Base-by-base conservation (phyloP, 2,797 vertebrate genomes). In the Tympanoctomys barrerae region DNA sequence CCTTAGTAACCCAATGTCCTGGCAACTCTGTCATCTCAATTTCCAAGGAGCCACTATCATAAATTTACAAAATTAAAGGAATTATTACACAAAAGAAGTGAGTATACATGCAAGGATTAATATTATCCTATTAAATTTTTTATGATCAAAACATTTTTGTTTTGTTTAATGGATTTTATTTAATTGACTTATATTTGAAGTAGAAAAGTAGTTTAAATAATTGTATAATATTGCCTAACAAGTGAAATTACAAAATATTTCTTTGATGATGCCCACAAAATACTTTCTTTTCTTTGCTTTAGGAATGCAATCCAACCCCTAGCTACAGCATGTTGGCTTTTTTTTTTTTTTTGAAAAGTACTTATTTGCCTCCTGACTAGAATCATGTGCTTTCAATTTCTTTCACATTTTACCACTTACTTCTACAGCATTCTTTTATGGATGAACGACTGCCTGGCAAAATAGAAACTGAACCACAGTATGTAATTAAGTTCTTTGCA, bases 401-500 rank as follows among this genome's bases (percentile, higher is more conserved):
- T 96, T 97, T 86, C 95, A 88, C 89, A 88, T 97, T 97, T 97
- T 97, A 96, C 94, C 96, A 94, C 95, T 95, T 88, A 96, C 86
- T 97, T 98, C 97, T 97, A 83, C 89, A 97, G n/a, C 2, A 1
- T 90, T 98, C 94, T 96, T 98, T 97, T 97, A 97, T 96, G 93
- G 94, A 96, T 98, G 97, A 98, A 97, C 59, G 70, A 62, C 84
- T 97, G 96, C 98, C 96, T 54, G 97, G 91, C 95, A 98, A 98
- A 98, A 96, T 96, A 98, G 96, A 97, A 98, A 97, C 59, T 95
- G 90, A 98, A 95, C 83, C 96, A 96, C 86, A 97, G 95, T 91
- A 86, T 97, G 82, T 93, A 98, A 98, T 98, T 98, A 98, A 98
- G 90, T 92, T 98, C 96, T 97, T 98, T 97, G 81, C 97, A 97